Base-by-base conservation (phyloP, 2,888 invertebrate species). In the Cerastis leucographa region DNA sequence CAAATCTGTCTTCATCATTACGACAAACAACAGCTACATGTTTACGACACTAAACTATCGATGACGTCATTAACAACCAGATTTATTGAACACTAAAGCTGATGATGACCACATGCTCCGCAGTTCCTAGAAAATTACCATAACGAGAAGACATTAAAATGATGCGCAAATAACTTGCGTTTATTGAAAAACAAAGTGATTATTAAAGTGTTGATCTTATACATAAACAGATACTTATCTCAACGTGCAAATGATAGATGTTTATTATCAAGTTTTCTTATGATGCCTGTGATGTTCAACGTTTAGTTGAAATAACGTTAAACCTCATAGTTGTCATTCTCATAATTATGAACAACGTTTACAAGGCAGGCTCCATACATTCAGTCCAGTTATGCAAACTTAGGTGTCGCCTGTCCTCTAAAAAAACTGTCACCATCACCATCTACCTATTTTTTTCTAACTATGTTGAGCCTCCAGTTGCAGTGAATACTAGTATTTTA, bases 21-120 rank as follows among this genome's bases (percentile, higher is more conserved):
- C 29, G 17, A 59, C 59, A 7, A 59, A 17, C n/a, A 59, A 59
- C 56, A 25, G 25, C 25, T 8, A 66, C n/a, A 54, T 25, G 40
- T 44, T 69, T 29, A 65, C 14, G 5, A 14, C 22, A 62, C 12
- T 22, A 71, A 67, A 51, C 22, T 1, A 75, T 49, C n/a, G 6
- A 56, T 78, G 64, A 69, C 61, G 42, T 46, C 62, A 77, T 14
- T 61, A 64, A 62, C 54, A 44, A 64, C 19, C 29, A 54, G 25
- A 71, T 85, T 83, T 66, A 74, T 76, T 68, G 66, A 66, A 25
- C 65, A 81, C 67, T 85, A 79, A 78, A 83, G 56, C 64, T 22
- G 11, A 61, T 25, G 78, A 74, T 87, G 88, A 81, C 71, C 40
- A 35, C 76, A 83, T 72, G 74, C 70, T 56, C 4, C 71, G 65